Evolutionary conservation across 2,797 vertebrate species (phyloP), one percentile per base, ranked within the genome.

Genomic region (Adrianichthys oophorus): DNA sequence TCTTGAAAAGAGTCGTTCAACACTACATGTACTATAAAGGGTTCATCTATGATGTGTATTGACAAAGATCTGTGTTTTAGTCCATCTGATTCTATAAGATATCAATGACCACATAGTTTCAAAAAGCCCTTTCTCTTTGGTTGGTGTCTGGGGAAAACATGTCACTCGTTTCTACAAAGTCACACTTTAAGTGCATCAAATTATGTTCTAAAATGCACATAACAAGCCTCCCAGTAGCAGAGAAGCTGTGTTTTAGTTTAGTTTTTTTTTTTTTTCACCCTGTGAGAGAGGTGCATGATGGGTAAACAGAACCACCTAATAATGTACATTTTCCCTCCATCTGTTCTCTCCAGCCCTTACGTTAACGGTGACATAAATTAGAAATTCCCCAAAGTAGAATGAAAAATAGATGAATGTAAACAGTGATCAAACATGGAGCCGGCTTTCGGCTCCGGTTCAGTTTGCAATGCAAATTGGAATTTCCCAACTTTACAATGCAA

Each of bases 31-130:
- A 23, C 79, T 73, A 32, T 74, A 78, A 81, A 76, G 82, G 82
- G 72, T 85, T 79, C 69, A 52, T 59, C 58, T 56, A 48, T 83
- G 85, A 89, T 87, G 68, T 84, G 82, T 89, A 92, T 88, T 82
- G 90, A 89, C 85, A 87, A 85, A 88, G 76, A 77, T 57, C 65
- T 86, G 78, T 82, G 52, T 85, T 89, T 78, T 82, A 81, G 68
- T 70, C 66, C 68, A 87, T 79, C 66, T 63, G 40, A 59, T 56
- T 41, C 26, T 63, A 23, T 29, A 40, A 47, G 37, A 52, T 50
- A 43, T 42, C 29, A 18, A 46, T 41, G 41, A 72, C 65, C 48
- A 51, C 29, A 29, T 44, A 52, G 60, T 56, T 69, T 53, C 24
- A 41, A 50, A 60, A 7, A 1, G 15, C 3, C 1, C 15, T 4